These are phyloP conservation scores for Halictus rubicundus DNA, from an alignment of 1,140 invertebrate genomes.

Conservation along the genomic window DNA sequence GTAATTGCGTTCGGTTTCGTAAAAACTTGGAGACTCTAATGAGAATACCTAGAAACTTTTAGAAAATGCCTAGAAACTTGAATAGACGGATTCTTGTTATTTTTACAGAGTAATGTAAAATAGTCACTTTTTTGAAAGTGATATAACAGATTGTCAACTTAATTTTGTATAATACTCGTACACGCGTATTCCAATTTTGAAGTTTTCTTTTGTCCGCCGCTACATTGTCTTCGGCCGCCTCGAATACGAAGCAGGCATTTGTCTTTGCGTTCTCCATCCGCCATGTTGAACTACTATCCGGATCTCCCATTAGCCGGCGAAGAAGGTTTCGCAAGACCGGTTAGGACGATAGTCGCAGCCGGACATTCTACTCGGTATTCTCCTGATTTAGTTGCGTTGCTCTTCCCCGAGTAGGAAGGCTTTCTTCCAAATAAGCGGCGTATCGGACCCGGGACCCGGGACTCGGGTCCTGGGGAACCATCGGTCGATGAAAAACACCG, in stretches of 20 bases:
- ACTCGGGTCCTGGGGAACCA: too few species aligned
- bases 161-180: too few species aligned
- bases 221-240: conserved; percentile 53
- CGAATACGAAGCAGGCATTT: conserved; percentile 20
- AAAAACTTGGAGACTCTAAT: too few species aligned
- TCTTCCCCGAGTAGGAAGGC: conserved; percentile 2
- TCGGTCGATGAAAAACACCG: neutral
- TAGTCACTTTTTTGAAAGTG: too few species aligned
- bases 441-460: too few species aligned
- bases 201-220: conserved; percentile 55
- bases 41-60: too few species aligned
- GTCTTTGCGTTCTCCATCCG: conserved; percentile 51
- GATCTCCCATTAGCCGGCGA: conserved; percentile 61
- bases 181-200: neutral
- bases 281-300: conserved; percentile 63
- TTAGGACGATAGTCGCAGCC: conserved; percentile 49
- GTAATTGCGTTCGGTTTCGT: too few species aligned
- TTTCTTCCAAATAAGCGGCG: conserved; percentile 17
- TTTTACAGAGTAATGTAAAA: too few species aligned
- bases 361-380: conserved; percentile 42
- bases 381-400: conserved; percentile 38
- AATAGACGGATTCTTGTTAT: too few species aligned
- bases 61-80: too few species aligned
- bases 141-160: too few species aligned
- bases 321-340: conserved; percentile 62